A percentile compares a stretch with the other conserved stretches of the same genome.
phyloP scores from a whole-genome alignment of 2,797 vertebrate species.

The Cuniculus paca region DNA sequence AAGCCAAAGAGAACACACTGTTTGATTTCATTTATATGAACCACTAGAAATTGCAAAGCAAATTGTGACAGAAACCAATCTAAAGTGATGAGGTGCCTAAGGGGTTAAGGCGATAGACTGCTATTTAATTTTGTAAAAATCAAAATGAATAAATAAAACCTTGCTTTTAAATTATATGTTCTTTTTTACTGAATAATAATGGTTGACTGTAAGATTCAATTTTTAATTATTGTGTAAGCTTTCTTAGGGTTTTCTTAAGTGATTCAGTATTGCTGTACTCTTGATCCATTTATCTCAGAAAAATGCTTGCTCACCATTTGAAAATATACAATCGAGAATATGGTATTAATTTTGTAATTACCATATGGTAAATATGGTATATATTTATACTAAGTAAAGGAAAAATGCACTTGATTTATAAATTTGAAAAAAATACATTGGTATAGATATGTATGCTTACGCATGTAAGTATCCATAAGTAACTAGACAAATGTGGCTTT shows the following conservation, averaged over 20 bases:
- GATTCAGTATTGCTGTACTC: not conserved
- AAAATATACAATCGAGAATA: not conserved
- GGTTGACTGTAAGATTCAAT: not conserved
- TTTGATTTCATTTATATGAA: not conserved
- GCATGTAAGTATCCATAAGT: not conserved
- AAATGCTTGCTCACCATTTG: not conserved
- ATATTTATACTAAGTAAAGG: not conserved
- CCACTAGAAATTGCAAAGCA: not conserved
- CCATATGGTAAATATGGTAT: not conserved
- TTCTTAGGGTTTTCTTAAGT: not conserved
- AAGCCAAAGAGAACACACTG: not conserved
- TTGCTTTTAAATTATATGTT: not conserved
- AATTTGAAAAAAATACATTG: not conserved
- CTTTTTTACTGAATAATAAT: not conserved
- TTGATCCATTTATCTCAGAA: not conserved
- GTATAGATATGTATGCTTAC: not conserved
- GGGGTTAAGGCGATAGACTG: not conserved
- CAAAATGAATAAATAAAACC: not conserved
- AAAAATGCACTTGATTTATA: not conserved
- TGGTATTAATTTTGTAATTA: not conserved
- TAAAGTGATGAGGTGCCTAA: not conserved
- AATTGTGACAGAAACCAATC: not conserved
- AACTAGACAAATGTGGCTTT: not conserved
- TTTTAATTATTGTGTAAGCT: not conserved
- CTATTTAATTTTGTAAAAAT: not conserved